Evolutionary conservation across 1,140 invertebrate species (phyloP), one percentile per base, ranked within the genome.

Genomic region (Parasteatoda tepidariorum): DNA sequence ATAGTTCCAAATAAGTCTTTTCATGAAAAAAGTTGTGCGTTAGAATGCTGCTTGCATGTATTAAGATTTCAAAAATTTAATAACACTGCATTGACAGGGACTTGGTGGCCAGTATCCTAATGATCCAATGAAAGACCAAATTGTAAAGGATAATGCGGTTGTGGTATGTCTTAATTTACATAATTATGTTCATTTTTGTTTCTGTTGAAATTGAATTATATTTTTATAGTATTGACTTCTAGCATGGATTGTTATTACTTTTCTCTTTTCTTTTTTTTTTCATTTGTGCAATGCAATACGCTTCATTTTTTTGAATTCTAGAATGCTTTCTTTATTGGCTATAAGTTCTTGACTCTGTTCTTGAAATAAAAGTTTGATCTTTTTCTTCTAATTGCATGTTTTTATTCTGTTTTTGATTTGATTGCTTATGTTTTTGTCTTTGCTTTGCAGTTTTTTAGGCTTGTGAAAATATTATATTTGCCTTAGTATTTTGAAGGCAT

Each of bases 91-190:
- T 83, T 71, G 59, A 64, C 75, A 84, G 83, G 84, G 76, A 66
- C 81, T 84, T 73, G 85, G 84, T 68, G 84, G 81, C 54, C 85
- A 84, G 74, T 86, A 85, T 78, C 70, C 86, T 28, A 86, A 79
- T 84, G 87, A 87, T 85, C 84, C 86, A 54, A 86, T 87, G 75
- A 87, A 87, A 84, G 87, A 87, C 38, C 86, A 87, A 85, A 78
- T 85, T 62, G 84, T 76, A 34, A 87, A 86, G 85, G 87, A 87
- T 55, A 85, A 84, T 70, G 85, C 87, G 30, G 85, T 88, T 79
- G 64, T 88, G 71, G 87, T 85, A 78, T 84, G 73, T 85, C 66
- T 55, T 74, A 5, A 64, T 28, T 82, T 61, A 33, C 66, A 30
- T 54, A 61, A 6, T 82, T 83, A 34, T 83, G 38, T 33, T 61